Evolutionary conservation across 2,797 vertebrate species (phyloP).

Genomic region (Diplodus sargus): DNA sequence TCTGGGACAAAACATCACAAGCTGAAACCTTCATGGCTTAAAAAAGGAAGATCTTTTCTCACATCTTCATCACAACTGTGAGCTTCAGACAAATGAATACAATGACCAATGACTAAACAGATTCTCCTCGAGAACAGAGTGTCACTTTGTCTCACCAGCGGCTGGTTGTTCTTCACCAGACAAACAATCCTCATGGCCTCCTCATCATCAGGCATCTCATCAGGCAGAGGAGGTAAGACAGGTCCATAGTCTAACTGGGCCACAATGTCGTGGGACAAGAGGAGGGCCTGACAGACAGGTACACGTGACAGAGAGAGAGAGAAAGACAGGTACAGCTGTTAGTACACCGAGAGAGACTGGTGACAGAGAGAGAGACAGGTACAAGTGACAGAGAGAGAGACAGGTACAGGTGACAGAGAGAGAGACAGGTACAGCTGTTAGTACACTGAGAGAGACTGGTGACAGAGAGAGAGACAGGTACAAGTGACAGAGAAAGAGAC

Average conservation of each 20-base stretch:
- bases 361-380: too few species aligned
- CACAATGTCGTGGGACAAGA: constrained; percentile 90
- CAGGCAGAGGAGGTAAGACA: constrained; percentile 87
- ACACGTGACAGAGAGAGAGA: neutral
- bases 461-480: too few species aligned
- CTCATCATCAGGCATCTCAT: constrained; percentile 89
- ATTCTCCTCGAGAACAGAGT: too few species aligned
- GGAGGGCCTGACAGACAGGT: constrained; percentile 85
- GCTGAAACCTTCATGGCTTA: constrained; percentile 2
- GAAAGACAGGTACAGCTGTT: neutral
- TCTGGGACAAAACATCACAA: constrained; percentile 40
- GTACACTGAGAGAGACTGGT: too few species aligned
- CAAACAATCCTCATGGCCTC: constrained; percentile 93
- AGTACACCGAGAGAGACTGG: too few species aligned
- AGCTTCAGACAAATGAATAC: too few species aligned
- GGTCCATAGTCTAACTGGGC: constrained; percentile 92
- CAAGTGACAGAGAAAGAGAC: too few species aligned
- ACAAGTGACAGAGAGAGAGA: neutral
- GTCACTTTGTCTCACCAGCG: constrained; percentile 85
- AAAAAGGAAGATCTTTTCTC: neutral
- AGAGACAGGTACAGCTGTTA: too few species aligned
- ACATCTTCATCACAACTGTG: too few species aligned
- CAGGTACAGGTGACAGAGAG: neutral
- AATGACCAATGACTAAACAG: too few species aligned
- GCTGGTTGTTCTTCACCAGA: constrained; percentile 95